Conservation (phyloP, 2,113 vertebrate species). For the Microcebus lehilahytsara region DNA sequence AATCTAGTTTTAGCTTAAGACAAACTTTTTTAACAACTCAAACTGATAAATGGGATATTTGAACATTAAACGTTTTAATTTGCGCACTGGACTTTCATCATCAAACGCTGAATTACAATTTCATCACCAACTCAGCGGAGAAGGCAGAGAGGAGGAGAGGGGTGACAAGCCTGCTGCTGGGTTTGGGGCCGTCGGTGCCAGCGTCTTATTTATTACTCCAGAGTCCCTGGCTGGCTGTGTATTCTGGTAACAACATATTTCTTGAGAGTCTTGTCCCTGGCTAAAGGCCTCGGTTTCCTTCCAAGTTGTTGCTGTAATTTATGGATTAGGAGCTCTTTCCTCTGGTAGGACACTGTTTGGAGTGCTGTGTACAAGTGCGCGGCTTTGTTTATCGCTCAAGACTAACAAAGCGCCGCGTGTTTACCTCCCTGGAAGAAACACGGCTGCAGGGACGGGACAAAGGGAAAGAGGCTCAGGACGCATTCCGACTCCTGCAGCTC, state of each 20-base stretch:
- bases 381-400: constrained; percentile 51
- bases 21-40: neutral
- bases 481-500: neutral
- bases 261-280: neutral
- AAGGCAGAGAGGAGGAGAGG: neutral
- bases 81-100: neutral
- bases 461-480: neutral
- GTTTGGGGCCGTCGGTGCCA: neutral
- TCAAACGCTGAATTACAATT: neutral
- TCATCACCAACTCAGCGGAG: neutral
- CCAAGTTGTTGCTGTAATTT: constrained; percentile 27
- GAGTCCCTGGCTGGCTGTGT: neutral
- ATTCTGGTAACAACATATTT: neutral
- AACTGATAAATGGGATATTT: neutral
- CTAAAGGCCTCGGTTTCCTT: neutral
- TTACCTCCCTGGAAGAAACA: neutral
- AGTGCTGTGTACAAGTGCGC: neutral
- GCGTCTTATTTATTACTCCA: neutral
- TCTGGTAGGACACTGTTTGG: neutral
- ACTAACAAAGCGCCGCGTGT: constrained; percentile 43
- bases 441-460: neutral
- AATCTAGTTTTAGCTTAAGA: neutral
- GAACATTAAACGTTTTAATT: neutral
- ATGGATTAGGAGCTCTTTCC: neutral
- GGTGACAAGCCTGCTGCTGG: neutral